Evolutionary conservation across 2,113 vertebrate genomes (phyloP).

Genomic region (Scomber colias): DNA sequence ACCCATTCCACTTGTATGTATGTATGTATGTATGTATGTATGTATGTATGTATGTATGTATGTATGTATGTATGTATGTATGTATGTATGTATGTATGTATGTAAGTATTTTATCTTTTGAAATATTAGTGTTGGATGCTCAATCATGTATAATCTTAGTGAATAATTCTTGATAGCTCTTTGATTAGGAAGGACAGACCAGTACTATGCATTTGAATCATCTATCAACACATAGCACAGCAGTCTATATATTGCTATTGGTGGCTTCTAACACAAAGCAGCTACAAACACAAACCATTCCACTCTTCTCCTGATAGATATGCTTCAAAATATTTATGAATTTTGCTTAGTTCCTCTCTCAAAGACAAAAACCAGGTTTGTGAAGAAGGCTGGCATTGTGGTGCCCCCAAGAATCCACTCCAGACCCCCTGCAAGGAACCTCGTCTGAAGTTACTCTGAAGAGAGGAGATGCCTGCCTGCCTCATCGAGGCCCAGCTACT

Average conservation of each 20-base stretch:
- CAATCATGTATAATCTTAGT: slow-evolving; percentile 55
- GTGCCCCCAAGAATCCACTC: slow-evolving; percentile 66
- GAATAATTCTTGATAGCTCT: slow-evolving; percentile 52
- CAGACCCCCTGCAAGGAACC: slow-evolving; percentile 74
- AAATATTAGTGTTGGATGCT: slow-evolving; percentile 40
- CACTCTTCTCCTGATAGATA: slow-evolving; percentile 19
- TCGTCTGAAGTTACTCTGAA: slow-evolving; percentile 73
- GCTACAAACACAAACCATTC: slow-evolving; percentile 2
- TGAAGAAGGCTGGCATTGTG: slow-evolving; percentile 52
- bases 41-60: no score
- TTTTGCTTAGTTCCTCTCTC: slow-evolving; percentile 70
- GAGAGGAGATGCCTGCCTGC: slow-evolving; percentile 63
- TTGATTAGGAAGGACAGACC: slow-evolving; percentile 54
- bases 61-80: no score
- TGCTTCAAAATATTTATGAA: slow-evolving; percentile 64
- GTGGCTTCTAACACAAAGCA: slow-evolving; percentile 5
- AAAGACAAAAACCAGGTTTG: slow-evolving; percentile 74
- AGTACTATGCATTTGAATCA: slow-evolving; percentile 27
- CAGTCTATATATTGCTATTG: slow-evolving; percentile 8
- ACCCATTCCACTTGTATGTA: slow-evolving; percentile 7
- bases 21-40: background rate
- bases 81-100: slow-evolving; percentile 11
- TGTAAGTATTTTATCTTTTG: background rate
- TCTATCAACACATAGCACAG: background rate
- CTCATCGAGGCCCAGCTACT: slow-evolving; percentile 56